A percentile compares a stretch with the other conserved stretches of the same genome.
phyloP scores from a whole-genome alignment of 2,888 invertebrate genomes.

The Ramazzottius varieornatus region DNA sequence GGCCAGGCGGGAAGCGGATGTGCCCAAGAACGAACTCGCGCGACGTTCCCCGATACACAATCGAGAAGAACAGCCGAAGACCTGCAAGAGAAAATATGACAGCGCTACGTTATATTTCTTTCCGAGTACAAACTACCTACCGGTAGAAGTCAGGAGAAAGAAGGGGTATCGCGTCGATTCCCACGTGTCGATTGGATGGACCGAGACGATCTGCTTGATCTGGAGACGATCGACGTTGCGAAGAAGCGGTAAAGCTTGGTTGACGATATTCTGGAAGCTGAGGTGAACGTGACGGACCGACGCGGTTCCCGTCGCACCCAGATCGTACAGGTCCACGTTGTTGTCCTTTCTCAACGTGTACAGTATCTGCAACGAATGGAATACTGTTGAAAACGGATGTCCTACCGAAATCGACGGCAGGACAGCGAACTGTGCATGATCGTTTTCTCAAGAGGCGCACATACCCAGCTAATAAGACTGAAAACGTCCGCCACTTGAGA shows the following conservation, averaged over 20 bases:
- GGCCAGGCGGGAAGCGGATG: not conserved
- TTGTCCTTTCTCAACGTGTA: not conserved
- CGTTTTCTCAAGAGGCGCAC: too few species aligned
- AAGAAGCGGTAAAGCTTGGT: not conserved
- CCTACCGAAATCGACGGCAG: too few species aligned
- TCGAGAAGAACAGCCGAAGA: not conserved
- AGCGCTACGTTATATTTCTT: too few species aligned
- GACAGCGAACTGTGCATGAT: too few species aligned
- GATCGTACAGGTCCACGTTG: not conserved
- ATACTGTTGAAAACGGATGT: too few species aligned
- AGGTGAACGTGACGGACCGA: not conserved
- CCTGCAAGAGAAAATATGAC: too few species aligned
- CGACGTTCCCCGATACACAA: not conserved
- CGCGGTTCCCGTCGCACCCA: not conserved
- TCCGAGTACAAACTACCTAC: too few species aligned
- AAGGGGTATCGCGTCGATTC: not conserved
- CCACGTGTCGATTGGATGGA: not conserved
- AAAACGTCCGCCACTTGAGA: not conserved
- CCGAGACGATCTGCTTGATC: not conserved
- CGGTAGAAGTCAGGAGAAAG: not conserved
- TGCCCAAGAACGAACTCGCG: not conserved
- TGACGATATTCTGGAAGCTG: constrained; percentile 1
- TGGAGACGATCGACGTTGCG: not conserved
- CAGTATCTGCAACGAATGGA: not conserved
- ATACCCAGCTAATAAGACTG: not conserved